Evolutionary conservation across 2,888 invertebrate genomes (phyloP).

Genomic region (Leptinotarsa peninsularis): DNA sequence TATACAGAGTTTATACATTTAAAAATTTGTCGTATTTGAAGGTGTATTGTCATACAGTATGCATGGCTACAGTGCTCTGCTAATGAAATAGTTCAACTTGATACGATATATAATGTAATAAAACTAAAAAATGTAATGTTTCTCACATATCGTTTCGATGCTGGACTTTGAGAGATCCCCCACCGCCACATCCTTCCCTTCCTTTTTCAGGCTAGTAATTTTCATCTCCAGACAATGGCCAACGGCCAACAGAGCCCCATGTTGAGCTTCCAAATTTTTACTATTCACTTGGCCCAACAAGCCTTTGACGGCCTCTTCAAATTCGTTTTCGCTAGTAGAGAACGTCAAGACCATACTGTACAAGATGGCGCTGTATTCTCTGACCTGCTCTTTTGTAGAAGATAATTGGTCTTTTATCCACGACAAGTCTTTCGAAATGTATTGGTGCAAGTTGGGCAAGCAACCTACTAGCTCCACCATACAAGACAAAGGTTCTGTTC

Average conservation of each 20-base stretch:
- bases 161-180: slow-evolving; percentile 73
- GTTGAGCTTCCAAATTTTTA: slow-evolving; percentile 79
- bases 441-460: slow-evolving; percentile 76
- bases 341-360: slow-evolving; percentile 76
- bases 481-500: slow-evolving; percentile 77
- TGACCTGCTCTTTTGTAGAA: slow-evolving; percentile 81
- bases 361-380: slow-evolving; percentile 79
- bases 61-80: no score
- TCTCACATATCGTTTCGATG: slow-evolving; percentile 57
- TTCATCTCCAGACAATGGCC: slow-evolving; percentile 79
- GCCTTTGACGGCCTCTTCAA: slow-evolving; percentile 70
- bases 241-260: slow-evolving; percentile 81
- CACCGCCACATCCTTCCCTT: slow-evolving; percentile 62
- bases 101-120: no score
- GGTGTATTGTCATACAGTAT: no score
- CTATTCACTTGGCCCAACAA: slow-evolving; percentile 69
- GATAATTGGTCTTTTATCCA: slow-evolving; percentile 75
- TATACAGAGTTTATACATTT: no score
- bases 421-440: slow-evolving; percentile 73
- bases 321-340: slow-evolving; percentile 70
- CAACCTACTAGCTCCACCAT: slow-evolving; percentile 88
- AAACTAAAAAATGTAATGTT: slow-evolving; percentile 27
- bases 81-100: no score
- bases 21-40: no score
- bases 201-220: slow-evolving; percentile 62